These are phyloP conservation scores for Meloidogyne exigua DNA, from an alignment of 1,140 invertebrate genomes.

Conservation along the genomic window DNA sequence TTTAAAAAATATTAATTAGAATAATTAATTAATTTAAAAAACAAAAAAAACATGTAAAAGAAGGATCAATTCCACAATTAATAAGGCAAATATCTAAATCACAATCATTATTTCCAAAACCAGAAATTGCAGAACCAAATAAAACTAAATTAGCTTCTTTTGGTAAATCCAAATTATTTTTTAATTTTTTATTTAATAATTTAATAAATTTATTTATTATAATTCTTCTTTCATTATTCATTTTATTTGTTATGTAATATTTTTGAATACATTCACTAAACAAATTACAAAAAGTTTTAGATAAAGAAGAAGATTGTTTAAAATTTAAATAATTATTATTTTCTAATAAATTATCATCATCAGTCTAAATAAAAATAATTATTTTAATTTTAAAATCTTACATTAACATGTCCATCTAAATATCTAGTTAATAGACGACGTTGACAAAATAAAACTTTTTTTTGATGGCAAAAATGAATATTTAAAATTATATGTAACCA, in stretches of 20 bases:
- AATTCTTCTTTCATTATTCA: background rate
- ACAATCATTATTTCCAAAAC: constrained; percentile 27
- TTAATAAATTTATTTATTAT: background rate
- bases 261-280: constrained; percentile 2
- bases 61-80: constrained; percentile 2
- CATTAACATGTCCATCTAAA: background rate
- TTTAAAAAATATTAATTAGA: background rate
- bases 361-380: too few relatives aligned
- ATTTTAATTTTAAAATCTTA: background rate
- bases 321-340: background rate
- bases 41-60: background rate
- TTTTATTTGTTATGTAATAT: background rate
- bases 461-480: background rate
- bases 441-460: background rate
- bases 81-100: constrained; percentile 31
- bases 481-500: background rate
- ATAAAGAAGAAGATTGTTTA: background rate
- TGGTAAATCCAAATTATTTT: constrained; percentile 2
- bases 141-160: background rate
- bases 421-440: background rate
- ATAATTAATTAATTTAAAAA: too few relatives aligned
- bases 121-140: constrained; percentile 30
- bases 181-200: constrained; percentile 6
- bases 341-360: too few relatives aligned
- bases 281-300: background rate